These are phyloP conservation scores for Progne subis DNA, from an alignment of 2,113 vertebrate genomes.

Conservation along the genomic window DNA sequence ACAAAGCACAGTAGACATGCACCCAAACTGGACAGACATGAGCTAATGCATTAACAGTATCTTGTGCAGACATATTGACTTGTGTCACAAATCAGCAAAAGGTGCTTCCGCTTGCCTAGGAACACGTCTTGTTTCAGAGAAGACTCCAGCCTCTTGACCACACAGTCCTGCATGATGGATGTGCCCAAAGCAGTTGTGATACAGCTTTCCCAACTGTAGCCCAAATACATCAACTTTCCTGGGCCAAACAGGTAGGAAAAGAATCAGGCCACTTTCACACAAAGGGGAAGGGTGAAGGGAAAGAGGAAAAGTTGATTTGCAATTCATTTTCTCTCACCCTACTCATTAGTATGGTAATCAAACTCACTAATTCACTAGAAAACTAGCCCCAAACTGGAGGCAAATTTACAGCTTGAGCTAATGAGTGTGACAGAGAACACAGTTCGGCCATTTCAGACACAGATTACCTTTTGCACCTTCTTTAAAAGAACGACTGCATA, in stretches of 20 bases:
- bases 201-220: not conserved
- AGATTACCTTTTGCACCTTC: not conserved
- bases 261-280: not conserved
- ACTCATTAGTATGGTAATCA: not conserved
- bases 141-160: not conserved
- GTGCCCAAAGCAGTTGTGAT: not conserved
- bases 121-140: not conserved
- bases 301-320: not conserved
- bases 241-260: not conserved
- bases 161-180: accelerated
- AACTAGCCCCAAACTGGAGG: not conserved
- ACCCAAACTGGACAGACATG: accelerated
- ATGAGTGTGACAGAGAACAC: not conserved
- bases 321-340: not conserved
- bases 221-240: not conserved
- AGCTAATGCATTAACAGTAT: not conserved
- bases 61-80: accelerated
- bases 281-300: accelerated
- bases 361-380: not conserved
- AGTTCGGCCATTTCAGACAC: not conserved
- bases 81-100: not conserved
- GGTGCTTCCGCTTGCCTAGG: not conserved
- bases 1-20: accelerated
- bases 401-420: not conserved
- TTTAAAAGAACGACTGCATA: not conserved